Evolutionary conservation across 2,113 vertebrate species (phyloP), one percentile per base, ranked within the genome.

Genomic region (Podarcis raffonei): DNA sequence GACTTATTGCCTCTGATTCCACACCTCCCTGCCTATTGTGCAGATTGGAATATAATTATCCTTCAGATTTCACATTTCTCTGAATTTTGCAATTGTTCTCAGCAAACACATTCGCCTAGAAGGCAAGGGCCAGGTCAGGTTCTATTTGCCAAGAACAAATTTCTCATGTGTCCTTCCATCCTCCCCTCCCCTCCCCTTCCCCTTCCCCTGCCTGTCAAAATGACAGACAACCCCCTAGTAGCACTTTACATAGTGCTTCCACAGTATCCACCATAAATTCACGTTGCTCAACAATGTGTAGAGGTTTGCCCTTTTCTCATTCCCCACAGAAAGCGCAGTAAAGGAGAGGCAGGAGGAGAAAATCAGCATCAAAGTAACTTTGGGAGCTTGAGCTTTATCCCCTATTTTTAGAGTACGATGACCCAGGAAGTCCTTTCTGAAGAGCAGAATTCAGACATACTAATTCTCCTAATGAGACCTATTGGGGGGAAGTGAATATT

Each of bases 261-360:
- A 71, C 57, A 87, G 25, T 27, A 7, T 22, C 8, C 25, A n/a
- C 20, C 57, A 23, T 8, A 65, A 94, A 87, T 87, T 23, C 42
- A 83, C 86, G 27, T 89, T 85, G n/a, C 84, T 89, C 82, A 89
- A 93, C 87, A 90, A 74, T 90, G 76, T 88, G 9, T 81, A 76
- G 91, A 87, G 84, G 91, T 80, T 68, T 68, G 25, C 53, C 25
- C 42, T 18, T 12, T 39, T 30, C 65, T 69, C 42, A 42, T 66
- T 37, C 13, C 69, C 30, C 25, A 85, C 30, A 83, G 78, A n/a
- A 72, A 20, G 65, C 3, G 80, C 1, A 39, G 13, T 23, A 71
- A 66, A 72, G 4, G 20, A 5, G 32, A 22, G 39, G 65, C 1
- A 18, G 18, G 20, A 13, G 25, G 5, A 5, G 74, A 1, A 62